phyloP scores from a whole-genome alignment of 2,888 invertebrate genomes.

The Parapristionchus giblindavisi region DNA sequence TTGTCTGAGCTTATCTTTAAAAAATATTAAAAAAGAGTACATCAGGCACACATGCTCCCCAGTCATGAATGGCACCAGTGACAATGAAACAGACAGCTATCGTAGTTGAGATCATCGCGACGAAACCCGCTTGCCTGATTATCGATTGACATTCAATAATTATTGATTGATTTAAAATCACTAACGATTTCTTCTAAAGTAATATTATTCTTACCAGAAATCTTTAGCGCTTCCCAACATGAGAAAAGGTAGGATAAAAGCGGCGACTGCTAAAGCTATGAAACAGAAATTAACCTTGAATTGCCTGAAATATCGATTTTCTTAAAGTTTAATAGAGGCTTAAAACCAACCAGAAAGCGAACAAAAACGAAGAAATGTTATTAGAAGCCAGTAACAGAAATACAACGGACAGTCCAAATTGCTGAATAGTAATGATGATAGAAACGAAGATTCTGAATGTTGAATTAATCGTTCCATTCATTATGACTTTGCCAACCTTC shows the following conservation, averaged over 20 bases:
- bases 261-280: constrained; percentile 46
- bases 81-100: constrained; percentile 17
- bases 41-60: constrained; percentile 12
- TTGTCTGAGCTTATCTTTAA: not conserved
- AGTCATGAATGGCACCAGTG: constrained; percentile 5
- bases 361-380: constrained; percentile 51
- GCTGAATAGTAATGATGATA: constrained; percentile 35
- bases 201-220: constrained; percentile 61
- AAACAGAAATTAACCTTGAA: constrained; percentile 49
- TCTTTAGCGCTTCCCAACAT: constrained; percentile 52
- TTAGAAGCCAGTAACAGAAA: constrained; percentile 51
- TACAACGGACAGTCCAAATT: constrained; percentile 53
- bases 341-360: constrained; percentile 43
- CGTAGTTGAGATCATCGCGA: constrained; percentile 11
- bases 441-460: constrained; percentile 29
- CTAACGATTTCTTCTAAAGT: no score
- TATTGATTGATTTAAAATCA: no score
- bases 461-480: no score
- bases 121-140: constrained; percentile 34
- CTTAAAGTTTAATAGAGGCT: not conserved
- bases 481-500: constrained; percentile 16
- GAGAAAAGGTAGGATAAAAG: constrained; percentile 49
- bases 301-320: not conserved
- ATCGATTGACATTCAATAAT: no score
- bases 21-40: not conserved